These are phyloP conservation scores for Hemichromis elongatus DNA, from an alignment of 2,113 vertebrate species.

Conservation along the genomic window DNA sequence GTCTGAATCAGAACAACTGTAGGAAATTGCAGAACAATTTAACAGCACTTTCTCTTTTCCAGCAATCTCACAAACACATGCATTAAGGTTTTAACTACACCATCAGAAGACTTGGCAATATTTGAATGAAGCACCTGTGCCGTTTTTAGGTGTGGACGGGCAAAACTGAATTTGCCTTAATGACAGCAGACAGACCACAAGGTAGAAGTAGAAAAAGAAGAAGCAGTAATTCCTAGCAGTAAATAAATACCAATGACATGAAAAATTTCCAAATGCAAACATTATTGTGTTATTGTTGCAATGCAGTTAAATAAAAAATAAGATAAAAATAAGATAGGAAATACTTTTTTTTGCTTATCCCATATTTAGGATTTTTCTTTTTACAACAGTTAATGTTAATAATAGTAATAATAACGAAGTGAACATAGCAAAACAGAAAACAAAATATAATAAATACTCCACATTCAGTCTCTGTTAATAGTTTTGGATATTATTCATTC, in stretches of 20 bases:
- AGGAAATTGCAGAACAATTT: neutral
- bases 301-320: neutral
- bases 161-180: neutral
- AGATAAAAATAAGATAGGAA: neutral
- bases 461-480: neutral
- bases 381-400: neutral
- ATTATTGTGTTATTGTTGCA: neutral
- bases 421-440: neutral
- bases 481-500: neutral
- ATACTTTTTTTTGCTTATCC: neutral
- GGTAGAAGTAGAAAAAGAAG: neutral
- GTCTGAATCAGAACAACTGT: neutral
- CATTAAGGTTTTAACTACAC: neutral
- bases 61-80: neutral
- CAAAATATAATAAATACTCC: neutral
- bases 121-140: neutral
- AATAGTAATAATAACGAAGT: neutral
- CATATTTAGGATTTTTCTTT: neutral
- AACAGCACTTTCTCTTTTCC: neutral
- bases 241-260: neutral
- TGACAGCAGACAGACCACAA: neutral
- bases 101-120: neutral
- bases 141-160: neutral
- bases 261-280: neutral
- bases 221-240: neutral